Percentiles rank a stretch among this genome's conserved stretches.
These are phyloP conservation scores for Dicerorhinus sumatrensis DNA, from an alignment of 2,113 vertebrate species.

Conservation along the genomic window DNA sequence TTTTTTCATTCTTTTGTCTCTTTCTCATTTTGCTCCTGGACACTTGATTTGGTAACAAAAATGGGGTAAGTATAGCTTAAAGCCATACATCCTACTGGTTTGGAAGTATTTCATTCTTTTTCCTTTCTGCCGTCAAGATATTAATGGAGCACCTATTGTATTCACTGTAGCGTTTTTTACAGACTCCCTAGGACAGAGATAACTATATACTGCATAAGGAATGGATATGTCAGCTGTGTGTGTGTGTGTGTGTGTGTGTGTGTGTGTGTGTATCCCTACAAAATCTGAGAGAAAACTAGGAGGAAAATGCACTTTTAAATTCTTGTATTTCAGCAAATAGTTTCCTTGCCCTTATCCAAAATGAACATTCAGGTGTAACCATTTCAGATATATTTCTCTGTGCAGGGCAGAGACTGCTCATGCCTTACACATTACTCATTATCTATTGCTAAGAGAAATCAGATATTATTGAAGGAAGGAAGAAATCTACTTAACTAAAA, in stretches of 20 bases:
- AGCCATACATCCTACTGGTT: background rate
- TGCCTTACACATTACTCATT: background rate
- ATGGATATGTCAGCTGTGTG: background rate
- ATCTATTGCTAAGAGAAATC: background rate
- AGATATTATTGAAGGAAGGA: background rate
- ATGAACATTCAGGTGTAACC: background rate
- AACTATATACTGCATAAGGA: background rate
- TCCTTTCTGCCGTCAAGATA: background rate
- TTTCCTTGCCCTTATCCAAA: background rate
- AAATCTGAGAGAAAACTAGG: background rate
- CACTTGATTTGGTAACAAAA: conserved; percentile 39
- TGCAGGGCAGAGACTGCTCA: background rate
- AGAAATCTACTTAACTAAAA: background rate
- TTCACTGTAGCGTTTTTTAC: background rate
- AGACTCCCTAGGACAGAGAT: background rate
- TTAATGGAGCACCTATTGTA: background rate
- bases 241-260: background rate
- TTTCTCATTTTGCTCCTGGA: conserved; percentile 32
- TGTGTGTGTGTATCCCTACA: background rate
- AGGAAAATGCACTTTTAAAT: background rate
- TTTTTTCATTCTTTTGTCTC: background rate
- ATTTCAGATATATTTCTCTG: background rate
- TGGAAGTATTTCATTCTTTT: background rate
- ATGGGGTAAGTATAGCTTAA: background rate
- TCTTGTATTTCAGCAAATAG: background rate